Percentiles rank a stretch among this genome's conserved stretches.
These are phyloP conservation scores for Noctua janthina DNA, from an alignment of 2,888 invertebrate species.

Conservation along the genomic window DNA sequence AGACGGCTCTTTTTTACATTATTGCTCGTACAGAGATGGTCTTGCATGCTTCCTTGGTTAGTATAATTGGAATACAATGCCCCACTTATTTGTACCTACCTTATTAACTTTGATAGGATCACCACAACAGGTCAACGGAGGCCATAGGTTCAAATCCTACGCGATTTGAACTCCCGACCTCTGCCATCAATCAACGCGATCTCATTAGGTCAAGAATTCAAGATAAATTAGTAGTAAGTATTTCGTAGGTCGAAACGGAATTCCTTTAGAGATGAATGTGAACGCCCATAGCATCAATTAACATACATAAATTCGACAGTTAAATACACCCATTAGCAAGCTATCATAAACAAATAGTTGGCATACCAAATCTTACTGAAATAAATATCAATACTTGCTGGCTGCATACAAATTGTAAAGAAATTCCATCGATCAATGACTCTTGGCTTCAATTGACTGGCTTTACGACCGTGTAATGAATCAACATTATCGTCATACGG, in stretches of 20 bases:
- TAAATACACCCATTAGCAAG: slow-evolving; percentile 9
- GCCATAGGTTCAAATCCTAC: slow-evolving; percentile 21
- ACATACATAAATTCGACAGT: slow-evolving; percentile 19
- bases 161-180: slow-evolving; percentile 34
- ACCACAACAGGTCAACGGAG: slow-evolving; percentile 23
- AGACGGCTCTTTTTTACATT: not conserved
- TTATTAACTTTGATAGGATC: slow-evolving; percentile 17
- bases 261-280: not conserved
- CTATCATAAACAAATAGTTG: slow-evolving; percentile 20
- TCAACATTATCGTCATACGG: slow-evolving; percentile 23
- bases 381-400: slow-evolving; percentile 14
- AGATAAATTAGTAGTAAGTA: slow-evolving; percentile 3
- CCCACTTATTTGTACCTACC: slow-evolving; percentile 1
- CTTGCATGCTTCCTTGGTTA: not conserved
- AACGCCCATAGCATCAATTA: not conserved
- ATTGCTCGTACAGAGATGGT: not conserved
- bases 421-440: slow-evolving; percentile 29
- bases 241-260: not conserved
- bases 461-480: slow-evolving; percentile 18
- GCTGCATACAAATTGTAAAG: slow-evolving; percentile 8
- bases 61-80: not conserved
- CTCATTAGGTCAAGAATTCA: slow-evolving; percentile 33
- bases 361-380: slow-evolving; percentile 13
- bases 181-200: slow-evolving; percentile 17
- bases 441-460: slow-evolving; percentile 18